Percentiles rank a stretch among this genome's conserved stretches.
These are phyloP conservation scores for Mycteria americana DNA, from an alignment of 2,797 vertebrate genomes.

Conservation along the genomic window DNA sequence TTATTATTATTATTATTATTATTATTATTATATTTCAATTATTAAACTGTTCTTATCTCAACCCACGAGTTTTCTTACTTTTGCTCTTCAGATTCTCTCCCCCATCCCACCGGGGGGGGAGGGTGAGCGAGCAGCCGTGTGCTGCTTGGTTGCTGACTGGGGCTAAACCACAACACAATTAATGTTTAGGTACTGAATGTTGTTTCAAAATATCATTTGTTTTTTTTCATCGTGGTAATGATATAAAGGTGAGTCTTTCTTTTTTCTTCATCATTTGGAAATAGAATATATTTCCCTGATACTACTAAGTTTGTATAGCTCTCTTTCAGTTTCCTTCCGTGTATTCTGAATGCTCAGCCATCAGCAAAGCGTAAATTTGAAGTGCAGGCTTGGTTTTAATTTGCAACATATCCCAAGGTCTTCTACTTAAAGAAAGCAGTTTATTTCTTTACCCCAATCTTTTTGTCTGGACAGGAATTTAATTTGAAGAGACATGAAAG, in stretches of 20 bases:
- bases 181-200: neutral
- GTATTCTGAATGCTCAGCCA: neutral
- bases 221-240: neutral
- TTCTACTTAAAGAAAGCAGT: neutral
- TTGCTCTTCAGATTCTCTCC: too few species aligned
- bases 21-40: too few species aligned
- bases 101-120: too few species aligned
- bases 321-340: neutral
- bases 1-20: too few species aligned
- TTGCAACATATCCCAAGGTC: neutral
- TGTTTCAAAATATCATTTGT: neutral
- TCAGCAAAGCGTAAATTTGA: neutral
- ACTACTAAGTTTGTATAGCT: neutral
- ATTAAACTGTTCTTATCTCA: too few species aligned
- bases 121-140: too few species aligned
- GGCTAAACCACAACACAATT: neutral
- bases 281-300: neutral
- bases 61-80: too few species aligned
- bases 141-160: too few species aligned
- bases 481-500: neutral
- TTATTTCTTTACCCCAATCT: neutral
- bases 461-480: neutral
- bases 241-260: neutral
- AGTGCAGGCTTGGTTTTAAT: neutral
- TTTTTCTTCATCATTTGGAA: neutral